Conservation (phyloP, 1,140 invertebrate species). For the Sinonovacula constricta region DNA sequence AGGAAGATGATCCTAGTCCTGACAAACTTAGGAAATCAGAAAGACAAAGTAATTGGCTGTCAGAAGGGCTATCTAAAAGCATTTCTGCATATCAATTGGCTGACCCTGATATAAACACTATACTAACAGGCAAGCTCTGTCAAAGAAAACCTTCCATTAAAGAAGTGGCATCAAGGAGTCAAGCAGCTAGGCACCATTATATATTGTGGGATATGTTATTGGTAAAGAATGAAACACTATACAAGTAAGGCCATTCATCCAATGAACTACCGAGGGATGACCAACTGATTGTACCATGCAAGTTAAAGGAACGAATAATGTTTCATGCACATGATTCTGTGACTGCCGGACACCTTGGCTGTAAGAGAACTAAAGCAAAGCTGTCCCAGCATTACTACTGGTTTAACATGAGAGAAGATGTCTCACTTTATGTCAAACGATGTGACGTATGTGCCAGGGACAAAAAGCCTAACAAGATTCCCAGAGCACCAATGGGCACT, state of each 20-base stretch:
- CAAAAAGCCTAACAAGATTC: neutral
- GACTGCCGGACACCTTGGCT: no score
- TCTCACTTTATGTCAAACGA: no score
- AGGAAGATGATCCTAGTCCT: neutral
- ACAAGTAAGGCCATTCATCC: no score
- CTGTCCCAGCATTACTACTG: no score
- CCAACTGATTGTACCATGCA: no score
- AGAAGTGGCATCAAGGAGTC: neutral
- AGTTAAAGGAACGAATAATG: neutral
- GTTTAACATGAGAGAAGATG: no score
- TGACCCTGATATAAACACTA: neutral
- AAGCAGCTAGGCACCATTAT: neutral
- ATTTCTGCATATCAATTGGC: neutral
- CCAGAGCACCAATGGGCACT: neutral
- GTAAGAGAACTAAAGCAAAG: no score
- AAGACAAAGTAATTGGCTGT: neutral
- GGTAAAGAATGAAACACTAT: constrained; percentile 37
- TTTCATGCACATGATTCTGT: no score
- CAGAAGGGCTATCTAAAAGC: neutral
- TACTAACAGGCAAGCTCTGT: neutral
- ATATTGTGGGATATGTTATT: constrained; percentile 17
- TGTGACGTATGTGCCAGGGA: no score
- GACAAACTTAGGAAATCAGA: neutral
- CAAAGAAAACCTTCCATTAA: neutral
- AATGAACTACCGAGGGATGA: no score